Evolutionary conservation across 2,888 invertebrate species (phyloP).

Genomic region (Apodemia zela): DNA sequence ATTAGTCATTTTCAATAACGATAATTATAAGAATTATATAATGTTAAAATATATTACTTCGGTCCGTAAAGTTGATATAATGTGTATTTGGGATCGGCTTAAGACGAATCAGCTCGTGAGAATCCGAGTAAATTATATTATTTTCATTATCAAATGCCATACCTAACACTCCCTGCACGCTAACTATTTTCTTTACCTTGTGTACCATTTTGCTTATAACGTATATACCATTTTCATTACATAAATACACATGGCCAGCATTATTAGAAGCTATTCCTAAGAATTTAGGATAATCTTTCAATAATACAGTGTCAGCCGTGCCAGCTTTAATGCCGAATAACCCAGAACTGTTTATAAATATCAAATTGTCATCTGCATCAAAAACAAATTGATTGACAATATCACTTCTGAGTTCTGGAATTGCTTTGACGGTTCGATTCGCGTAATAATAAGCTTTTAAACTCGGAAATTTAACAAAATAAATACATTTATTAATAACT

Average conservation of each 20-base stretch:
- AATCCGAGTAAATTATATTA: slow-evolving; percentile 48
- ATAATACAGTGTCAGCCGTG: slow-evolving; percentile 35
- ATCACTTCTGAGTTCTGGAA: slow-evolving; percentile 40
- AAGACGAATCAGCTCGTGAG: slow-evolving; percentile 54
- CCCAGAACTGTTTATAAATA: slow-evolving; percentile 59
- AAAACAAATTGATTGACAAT: slow-evolving; percentile 59
- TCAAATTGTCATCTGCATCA: slow-evolving; percentile 51
- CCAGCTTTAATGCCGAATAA: slow-evolving; percentile 49
- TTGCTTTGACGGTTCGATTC: slow-evolving; percentile 42
- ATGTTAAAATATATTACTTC: too few relatives aligned
- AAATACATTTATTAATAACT: slow-evolving; percentile 49
- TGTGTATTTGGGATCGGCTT: slow-evolving; percentile 21
- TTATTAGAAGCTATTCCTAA: slow-evolving; percentile 55
- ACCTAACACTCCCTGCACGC: slow-evolving; percentile 53
- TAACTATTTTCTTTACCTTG: slow-evolving; percentile 52
- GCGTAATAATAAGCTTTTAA: slow-evolving; percentile 51
- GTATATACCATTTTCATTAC: slow-evolving; percentile 61
- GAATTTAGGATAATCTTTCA: slow-evolving; percentile 50
- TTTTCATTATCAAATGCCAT: slow-evolving; percentile 58
- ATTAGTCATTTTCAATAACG: too few relatives aligned
- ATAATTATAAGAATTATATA: too few relatives aligned
- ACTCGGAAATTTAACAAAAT: slow-evolving; percentile 61
- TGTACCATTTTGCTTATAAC: slow-evolving; percentile 48
- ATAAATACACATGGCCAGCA: slow-evolving; percentile 49
- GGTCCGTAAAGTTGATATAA: neutral